Evolutionary conservation across 1,140 invertebrate species (phyloP), one percentile per base, ranked within the genome.

Genomic region (Aphaenogaster ashmeadi): DNA sequence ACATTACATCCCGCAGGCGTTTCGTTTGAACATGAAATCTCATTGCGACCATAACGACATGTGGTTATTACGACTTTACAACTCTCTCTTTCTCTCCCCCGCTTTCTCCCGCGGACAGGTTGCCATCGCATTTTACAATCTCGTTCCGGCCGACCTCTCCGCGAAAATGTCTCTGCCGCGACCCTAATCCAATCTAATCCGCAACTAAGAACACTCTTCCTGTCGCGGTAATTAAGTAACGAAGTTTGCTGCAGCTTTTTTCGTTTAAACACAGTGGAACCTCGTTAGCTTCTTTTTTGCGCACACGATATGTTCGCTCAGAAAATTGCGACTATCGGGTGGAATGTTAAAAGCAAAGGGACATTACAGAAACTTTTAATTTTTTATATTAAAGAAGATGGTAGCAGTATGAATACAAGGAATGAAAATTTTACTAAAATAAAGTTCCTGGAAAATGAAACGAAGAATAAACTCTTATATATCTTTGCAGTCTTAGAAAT

Each of bases 1-100:
- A 90, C 81, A 91, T 91, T 86, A 90, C 83, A 83, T 62, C 85
- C 77, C 81, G 86, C 79, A 60, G 67, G 77, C 89, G 71, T 91
- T 83, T 77, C 90, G 87, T 90, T 90, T 88, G 87, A 91, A 87
- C 62, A 87, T 71, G 87, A 64, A 90, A 90, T 91, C 85, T 88
- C 90, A 81, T 88, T 91, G 56, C 77, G 60, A 18, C 66, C 41
- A 54, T 90, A 91, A 90, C 81, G 89, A 91, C 80, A 74, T 74
- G 80, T 83, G 78, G 78, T 90, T 90, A 90, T 90, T 90, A 90
- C 74, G 88, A 90, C 75, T 90, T 87, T 58, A 60, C 66, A 62
- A 60, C 41, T 56, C 54, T 38, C 50, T 62, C 66, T 74, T 47
- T 72, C 1, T 44, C 41, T 47, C 21, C 18, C 41, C 5, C 41